Conservation (phyloP, 92 coral and sea anemone species). For the Zoanthus sansibaricus region DNA sequence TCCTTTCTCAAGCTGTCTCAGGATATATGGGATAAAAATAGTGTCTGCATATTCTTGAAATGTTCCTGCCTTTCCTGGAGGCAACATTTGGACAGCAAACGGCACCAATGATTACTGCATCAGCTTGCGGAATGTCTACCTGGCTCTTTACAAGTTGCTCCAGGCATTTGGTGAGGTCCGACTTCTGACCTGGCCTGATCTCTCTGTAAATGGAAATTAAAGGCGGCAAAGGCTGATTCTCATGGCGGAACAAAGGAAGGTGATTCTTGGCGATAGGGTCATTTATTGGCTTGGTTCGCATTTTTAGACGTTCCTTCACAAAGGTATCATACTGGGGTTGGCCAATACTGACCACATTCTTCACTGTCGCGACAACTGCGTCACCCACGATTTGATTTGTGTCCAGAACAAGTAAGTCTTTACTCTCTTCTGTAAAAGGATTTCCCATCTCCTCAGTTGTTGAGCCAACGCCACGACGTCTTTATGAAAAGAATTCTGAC, state of each 20-base stretch:
- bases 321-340: conserved; percentile 43
- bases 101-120: conserved; percentile 60
- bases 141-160: background rate
- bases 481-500: background rate
- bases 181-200: conserved; percentile 44
- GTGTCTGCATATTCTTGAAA: conserved; percentile 48
- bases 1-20: conserved; percentile 39
- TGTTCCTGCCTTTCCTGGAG: conserved; percentile 35
- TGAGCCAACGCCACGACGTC: no score
- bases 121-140: conserved; percentile 3
- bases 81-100: conserved; percentile 54
- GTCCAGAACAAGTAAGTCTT: conserved; percentile 56
- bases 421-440: conserved; percentile 59
- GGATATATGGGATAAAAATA: conserved; percentile 50
- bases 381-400: conserved; percentile 53
- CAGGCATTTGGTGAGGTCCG: conserved; percentile 63
- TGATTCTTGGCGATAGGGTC: conserved; percentile 65
- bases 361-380: conserved; percentile 44
- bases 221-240: conserved; percentile 74
- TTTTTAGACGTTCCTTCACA: conserved; percentile 49
- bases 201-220: conserved; percentile 55
- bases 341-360: conserved; percentile 41
- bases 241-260: conserved; percentile 53
- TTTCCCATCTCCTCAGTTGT: conserved; percentile 56
- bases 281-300: conserved; percentile 36